Base-by-base conservation (phyloP, 2,113 vertebrate species). In the Hassar affinis region DNA sequence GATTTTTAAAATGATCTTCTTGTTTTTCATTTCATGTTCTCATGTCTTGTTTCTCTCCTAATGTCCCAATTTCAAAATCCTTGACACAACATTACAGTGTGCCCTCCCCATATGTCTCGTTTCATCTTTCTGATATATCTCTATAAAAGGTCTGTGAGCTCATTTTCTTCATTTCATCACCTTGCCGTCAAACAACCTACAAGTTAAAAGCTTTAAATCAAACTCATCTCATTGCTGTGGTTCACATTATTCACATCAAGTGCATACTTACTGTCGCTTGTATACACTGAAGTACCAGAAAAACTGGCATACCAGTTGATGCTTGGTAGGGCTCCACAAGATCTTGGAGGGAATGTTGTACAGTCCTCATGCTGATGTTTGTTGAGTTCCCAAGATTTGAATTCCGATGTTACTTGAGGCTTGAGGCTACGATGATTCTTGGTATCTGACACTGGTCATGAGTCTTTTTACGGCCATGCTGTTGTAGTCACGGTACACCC, bases 131-230 rank as follows among this genome's bases (percentile, higher is more conserved):
- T 69, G 66, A 12, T 69, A 12, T 25, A 38, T 4, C 18, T 4
- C 33, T 38, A 6, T n/a, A 11, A n/a, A n/a, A 15, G 38, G 17
- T 10, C 64, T 4, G 2, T 71, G 38, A 47, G 4, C 68, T 71
- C 35, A 10, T 71, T 71, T 71, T 47, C 68, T 45, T 71, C 68
- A 71, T 71, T 45, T 47, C 68, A 25, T 71, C 38, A 71, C n/a
- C 38, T 12, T 47, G 22, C 38, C 11, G n/a, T 71, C 38, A 45
- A 47, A 47, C 68, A n/a, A n/a, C 68, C n/a, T 71, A 1, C 22
- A 14, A n/a, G 20, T 45, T 10, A 71, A 71, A 45, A 10, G 45
- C 3, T 45, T 38, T 15, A 6, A 35, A 9, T 35, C 6, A 4
- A 45, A 25, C 20, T 71, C 22, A 71, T 45, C 18, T 14, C n/a